These are phyloP conservation scores for Tragopan temminckii DNA, from an alignment of 2,797 vertebrate genomes.

Conservation along the genomic window DNA sequence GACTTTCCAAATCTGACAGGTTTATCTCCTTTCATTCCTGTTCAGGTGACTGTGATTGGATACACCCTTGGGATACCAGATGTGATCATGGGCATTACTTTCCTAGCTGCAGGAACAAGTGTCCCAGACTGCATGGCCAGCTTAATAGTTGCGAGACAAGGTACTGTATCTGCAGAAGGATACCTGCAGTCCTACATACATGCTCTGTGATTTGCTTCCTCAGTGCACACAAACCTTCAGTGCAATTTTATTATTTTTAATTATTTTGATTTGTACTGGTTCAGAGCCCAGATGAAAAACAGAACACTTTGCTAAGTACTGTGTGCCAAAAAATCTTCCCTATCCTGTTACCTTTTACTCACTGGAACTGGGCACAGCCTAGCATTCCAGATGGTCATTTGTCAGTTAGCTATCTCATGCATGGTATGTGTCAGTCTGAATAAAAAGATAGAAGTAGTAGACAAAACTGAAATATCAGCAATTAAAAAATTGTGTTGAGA, in stretches of 20 bases:
- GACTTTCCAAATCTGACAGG: not conserved
- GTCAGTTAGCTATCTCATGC: not conserved
- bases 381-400: not conserved
- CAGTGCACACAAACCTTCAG: not conserved
- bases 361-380: not conserved
- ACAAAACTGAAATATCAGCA: not conserved
- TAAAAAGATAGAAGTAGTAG: not conserved
- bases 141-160: conserved; percentile 97
- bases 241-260: not conserved
- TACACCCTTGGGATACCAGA: conserved; percentile 97
- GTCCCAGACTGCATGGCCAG: conserved; percentile 99
- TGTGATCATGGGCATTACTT: conserved; percentile 99
- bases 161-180: conserved; percentile 74
- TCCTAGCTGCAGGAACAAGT: conserved; percentile 96
- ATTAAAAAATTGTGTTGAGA: not conserved
- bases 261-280: not conserved
- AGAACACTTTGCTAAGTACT: not conserved
- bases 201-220: not conserved
- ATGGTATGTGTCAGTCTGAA: not conserved
- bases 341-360: not conserved
- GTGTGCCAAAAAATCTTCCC: not conserved
- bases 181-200: not conserved
- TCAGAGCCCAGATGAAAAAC: not conserved
- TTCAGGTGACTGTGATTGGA: conserved; percentile 94
- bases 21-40: not conserved